phyloP scores from a whole-genome alignment of 2,888 invertebrate genomes.

The Drosophila barbarae region DNA sequence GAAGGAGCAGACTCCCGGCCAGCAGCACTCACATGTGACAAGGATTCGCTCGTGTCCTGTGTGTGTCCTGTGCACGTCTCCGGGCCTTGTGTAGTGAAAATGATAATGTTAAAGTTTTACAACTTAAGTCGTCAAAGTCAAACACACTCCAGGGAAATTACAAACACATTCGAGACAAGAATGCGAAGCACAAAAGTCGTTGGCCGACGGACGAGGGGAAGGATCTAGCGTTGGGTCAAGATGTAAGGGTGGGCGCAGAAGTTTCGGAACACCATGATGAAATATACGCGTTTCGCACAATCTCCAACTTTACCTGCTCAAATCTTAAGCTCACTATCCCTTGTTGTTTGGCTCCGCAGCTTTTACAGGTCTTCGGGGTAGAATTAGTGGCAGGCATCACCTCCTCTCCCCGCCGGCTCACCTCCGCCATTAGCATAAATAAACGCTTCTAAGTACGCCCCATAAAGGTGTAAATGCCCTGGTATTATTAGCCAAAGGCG shows the following conservation, averaged over 20 bases:
- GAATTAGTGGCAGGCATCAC: conserved; percentile 69
- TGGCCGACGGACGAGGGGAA: conserved; percentile 9
- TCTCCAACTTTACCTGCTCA: conserved; percentile 56
- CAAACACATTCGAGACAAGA: conserved; percentile 76
- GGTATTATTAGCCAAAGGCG: conserved; percentile 66
- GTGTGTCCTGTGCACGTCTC: conserved; percentile 6
- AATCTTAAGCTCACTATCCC: conserved; percentile 57
- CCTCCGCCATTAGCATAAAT: conserved; percentile 74
- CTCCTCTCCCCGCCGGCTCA: conserved; percentile 6
- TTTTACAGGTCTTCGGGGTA: conserved; percentile 76
- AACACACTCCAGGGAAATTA: conserved; percentile 79
- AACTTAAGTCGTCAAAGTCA: conserved; percentile 79
- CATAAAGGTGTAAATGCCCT: conserved; percentile 77
- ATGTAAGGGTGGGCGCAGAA: conserved; percentile 51
- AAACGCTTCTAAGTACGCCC: conserved; percentile 70
- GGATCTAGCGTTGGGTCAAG: conserved; percentile 51
- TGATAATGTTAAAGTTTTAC: conserved; percentile 79
- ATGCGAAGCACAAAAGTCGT: conserved; percentile 44
- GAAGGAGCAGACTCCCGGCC: conserved; percentile 17
- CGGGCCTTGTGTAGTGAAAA: conserved; percentile 59
- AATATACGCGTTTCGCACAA: conserved; percentile 47
- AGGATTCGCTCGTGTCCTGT: conserved; percentile 19
- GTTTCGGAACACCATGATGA: conserved; percentile 62
- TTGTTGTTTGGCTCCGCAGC: conserved; percentile 40
- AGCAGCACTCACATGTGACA: conserved; percentile 42